These are phyloP conservation scores for Electrophaes corylata DNA, from an alignment of 2,888 invertebrate genomes.

Conservation along the genomic window DNA sequence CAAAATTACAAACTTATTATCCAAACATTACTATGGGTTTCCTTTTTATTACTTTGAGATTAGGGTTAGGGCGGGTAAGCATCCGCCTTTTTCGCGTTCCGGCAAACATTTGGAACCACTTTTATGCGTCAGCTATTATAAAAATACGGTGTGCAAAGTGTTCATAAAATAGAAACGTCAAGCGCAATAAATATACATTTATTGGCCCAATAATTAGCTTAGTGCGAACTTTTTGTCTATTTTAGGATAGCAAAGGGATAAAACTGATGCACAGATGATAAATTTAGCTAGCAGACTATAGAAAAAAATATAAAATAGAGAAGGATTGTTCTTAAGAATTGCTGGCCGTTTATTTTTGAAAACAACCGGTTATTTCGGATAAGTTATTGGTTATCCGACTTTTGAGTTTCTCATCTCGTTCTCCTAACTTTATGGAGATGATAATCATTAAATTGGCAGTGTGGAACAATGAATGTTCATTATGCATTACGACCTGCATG, in stretches of 20 bases:
- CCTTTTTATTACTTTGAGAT: constrained; percentile 38
- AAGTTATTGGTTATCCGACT: constrained; percentile 9
- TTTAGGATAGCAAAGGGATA: too few species aligned
- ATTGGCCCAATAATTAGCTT: too few species aligned
- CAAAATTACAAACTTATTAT: constrained; percentile 50
- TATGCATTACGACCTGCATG: constrained; percentile 54
- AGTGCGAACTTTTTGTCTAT: too few species aligned
- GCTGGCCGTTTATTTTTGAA: background rate
- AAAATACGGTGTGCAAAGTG: too few species aligned
- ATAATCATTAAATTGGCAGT: constrained; percentile 40
- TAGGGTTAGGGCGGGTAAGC: constrained; percentile 13
- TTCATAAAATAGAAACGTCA: background rate
- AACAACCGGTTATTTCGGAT: constrained; percentile 4
- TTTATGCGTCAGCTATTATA: background rate
- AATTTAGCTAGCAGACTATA: too few species aligned
- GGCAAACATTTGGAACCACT: background rate
- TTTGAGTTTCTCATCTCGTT: constrained; percentile 16
- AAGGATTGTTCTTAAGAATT: background rate
- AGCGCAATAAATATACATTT: too few species aligned
- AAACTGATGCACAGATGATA: too few species aligned
- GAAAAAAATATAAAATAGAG: background rate
- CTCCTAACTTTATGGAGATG: constrained; percentile 30
- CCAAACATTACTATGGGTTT: constrained; percentile 35
- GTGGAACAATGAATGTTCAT: constrained; percentile 40
- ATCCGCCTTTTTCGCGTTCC: constrained; percentile 10